phyloP scores from a whole-genome alignment of 2,888 invertebrate species.

The Gandaritis pyraliata region DNA sequence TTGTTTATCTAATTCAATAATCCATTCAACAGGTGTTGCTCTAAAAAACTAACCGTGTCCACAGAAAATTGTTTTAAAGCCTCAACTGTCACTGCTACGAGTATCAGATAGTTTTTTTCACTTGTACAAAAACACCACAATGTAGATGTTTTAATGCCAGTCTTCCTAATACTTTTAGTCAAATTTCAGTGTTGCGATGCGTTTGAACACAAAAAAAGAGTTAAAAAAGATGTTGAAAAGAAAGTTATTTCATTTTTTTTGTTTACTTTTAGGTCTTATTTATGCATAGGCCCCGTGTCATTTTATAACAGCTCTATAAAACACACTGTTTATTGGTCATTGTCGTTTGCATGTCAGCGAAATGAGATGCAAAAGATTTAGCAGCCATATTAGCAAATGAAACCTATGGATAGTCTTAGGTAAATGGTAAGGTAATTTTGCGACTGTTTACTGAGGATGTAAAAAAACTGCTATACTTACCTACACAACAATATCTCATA shows the following conservation, averaged over 20 bases:
- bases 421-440: no score
- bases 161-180: slow-evolving; percentile 20
- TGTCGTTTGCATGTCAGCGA: no score
- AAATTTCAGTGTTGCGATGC: slow-evolving; percentile 19
- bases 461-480: no score
- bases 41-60: slow-evolving; percentile 73
- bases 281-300: no score
- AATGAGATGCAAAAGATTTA: no score
- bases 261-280: no score
- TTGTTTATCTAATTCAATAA: slow-evolving; percentile 69
- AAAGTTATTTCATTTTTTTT: slow-evolving; percentile 47
- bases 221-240: slow-evolving; percentile 59
- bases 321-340: no score
- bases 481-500: background rate
- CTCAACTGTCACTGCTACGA: slow-evolving; percentile 79
- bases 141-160: slow-evolving; percentile 49
- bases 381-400: no score
- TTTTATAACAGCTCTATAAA: no score
- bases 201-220: slow-evolving; percentile 54
- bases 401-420: no score
- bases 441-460: no score
- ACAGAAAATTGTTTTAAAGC: slow-evolving; percentile 68
- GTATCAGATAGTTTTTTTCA: slow-evolving; percentile 69
- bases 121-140: slow-evolving; percentile 50
- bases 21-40: slow-evolving; percentile 72